Evolutionary conservation across 1,140 invertebrate species (phyloP), one percentile per base, ranked within the genome.

Genomic region (Camponotus floridanus): DNA sequence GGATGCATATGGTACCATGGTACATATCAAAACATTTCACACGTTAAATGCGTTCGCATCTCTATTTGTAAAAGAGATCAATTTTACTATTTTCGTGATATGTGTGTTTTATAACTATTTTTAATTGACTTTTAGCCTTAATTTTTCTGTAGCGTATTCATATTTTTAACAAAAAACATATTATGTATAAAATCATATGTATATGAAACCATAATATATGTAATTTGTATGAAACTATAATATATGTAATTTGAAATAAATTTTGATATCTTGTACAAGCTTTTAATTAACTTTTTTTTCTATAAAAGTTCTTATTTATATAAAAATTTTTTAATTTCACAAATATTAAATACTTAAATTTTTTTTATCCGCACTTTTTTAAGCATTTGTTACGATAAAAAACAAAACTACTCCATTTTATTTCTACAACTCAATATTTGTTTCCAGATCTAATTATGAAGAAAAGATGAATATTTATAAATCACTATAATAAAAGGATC

Each of bases 1-100:
- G 2, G 59, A 61, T 36, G 42, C 80, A 86, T 64, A 51, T 87
- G 84, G 39, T 42, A 36, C 45, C 74, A 64, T 51, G n/a, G 74
- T 87, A 57, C 31, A n/a, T 51, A 51, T 62, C 65, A 26, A 62
- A 79, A 86, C 55, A 86, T 73, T 62, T 79, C 13, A 21, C 48
- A 68, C 36, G 48, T 80, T 70, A 11, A 64, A 70, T 80, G 45
- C n/a, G 15, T 5, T 15, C 15, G 33, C 15, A 26, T 67, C 18
- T 61, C 15, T 31, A 18, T 42, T 2, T 26, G 21, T 42, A 59
- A 7, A 42, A n/a, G 8, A 57, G 3, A 11, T 74, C 48, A 18
- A 51, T 51, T 18, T 18, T 5, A 15, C 48, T 51, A 51, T 51
- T 51, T 18, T 51, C 15, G 48, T 18, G 3, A 74, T 13, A 21